Conservation (phyloP, 1,140 invertebrate genomes). For the Diorhabda carinulata region DNA sequence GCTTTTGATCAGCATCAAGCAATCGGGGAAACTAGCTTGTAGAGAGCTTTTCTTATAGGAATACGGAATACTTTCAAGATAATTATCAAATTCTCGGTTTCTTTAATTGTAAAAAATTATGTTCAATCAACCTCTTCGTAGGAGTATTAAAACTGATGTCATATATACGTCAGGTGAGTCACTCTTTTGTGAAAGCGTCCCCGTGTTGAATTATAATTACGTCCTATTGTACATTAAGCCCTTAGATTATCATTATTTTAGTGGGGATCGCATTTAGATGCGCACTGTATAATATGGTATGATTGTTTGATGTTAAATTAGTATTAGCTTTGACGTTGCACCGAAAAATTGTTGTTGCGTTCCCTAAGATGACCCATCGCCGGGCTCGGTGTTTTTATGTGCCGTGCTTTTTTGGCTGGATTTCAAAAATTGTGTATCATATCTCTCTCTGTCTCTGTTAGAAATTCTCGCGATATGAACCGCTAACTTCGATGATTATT, state of each 20-base stretch:
- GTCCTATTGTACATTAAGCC: too few relatives aligned
- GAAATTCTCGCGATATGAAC: not conserved
- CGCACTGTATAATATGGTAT: slow-evolving; percentile 4
- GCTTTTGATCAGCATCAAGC: too few relatives aligned
- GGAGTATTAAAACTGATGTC: too few relatives aligned
- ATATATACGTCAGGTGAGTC: too few relatives aligned
- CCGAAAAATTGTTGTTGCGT: not conserved
- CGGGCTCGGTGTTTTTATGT: slow-evolving; percentile 1
- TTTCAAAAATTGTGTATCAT: not conserved
- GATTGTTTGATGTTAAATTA: slow-evolving; percentile 1
- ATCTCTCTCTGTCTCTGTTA: not conserved
- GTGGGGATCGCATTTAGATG: not conserved
- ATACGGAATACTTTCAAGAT: too few relatives aligned
- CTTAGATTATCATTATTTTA: not conserved
- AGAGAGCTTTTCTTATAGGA: too few relatives aligned
- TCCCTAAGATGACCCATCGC: not conserved
- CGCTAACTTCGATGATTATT: not conserved
- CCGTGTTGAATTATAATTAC: too few relatives aligned
- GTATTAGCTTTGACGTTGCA: not conserved
- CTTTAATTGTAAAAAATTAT: too few relatives aligned
- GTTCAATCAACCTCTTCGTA: too few relatives aligned
- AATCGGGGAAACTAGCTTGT: too few relatives aligned
- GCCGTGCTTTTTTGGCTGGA: slow-evolving; percentile 1
- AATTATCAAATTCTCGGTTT: too few relatives aligned
- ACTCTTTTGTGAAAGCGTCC: too few relatives aligned